phyloP scores from a whole-genome alignment of 2,888 invertebrate genomes.

The Dysmachus trigonus region DNA sequence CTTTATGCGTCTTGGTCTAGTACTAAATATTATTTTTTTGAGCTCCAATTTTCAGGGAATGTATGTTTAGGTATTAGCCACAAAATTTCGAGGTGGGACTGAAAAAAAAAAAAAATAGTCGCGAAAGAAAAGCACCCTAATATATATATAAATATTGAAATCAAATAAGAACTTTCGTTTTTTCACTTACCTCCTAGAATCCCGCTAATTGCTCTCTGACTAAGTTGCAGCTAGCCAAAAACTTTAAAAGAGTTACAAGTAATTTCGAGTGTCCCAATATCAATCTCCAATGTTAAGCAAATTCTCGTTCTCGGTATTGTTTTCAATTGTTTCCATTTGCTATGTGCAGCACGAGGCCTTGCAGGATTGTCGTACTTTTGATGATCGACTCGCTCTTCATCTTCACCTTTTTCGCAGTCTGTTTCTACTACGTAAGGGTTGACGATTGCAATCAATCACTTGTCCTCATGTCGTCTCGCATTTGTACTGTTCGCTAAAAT shows the following conservation, averaged over 20 bases:
- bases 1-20: too few relatives aligned
- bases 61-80: too few relatives aligned
- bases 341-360: not conserved
- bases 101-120: too few relatives aligned
- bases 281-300: not conserved
- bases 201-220: not conserved
- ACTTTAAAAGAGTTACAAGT: not conserved
- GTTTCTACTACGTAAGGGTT: slow-evolving; percentile 30
- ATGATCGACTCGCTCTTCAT: not conserved
- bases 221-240: not conserved
- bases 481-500: not conserved
- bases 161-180: not conserved
- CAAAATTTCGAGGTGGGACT: too few relatives aligned
- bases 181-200: not conserved
- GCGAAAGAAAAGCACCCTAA: too few relatives aligned
- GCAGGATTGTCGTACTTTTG: slow-evolving; percentile 1
- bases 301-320: not conserved
- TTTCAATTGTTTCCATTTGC: not conserved
- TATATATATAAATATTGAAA: not conserved
- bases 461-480: not conserved
- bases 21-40: too few relatives aligned
- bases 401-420: not conserved
- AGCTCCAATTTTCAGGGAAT: too few relatives aligned
- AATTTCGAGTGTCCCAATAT: not conserved
- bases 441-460: not conserved